A percentile compares a stretch with the other conserved stretches of the same genome.
These are phyloP conservation scores for Proteles cristata DNA, from an alignment of 2,113 vertebrate genomes.

Conservation along the genomic window DNA sequence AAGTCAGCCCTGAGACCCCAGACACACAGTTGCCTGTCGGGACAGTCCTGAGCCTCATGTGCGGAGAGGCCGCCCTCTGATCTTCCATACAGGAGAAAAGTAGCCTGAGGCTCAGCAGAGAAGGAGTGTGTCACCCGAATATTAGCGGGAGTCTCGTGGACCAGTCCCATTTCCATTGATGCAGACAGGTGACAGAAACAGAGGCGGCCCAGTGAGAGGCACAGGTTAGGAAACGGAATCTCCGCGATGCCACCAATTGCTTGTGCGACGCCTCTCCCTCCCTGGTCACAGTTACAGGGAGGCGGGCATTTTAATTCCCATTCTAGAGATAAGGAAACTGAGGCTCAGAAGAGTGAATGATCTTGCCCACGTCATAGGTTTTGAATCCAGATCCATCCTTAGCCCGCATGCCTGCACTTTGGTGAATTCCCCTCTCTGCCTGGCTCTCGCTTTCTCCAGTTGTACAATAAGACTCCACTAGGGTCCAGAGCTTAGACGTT, in stretches of 20 bases:
- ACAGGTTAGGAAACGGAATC: not conserved
- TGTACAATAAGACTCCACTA: not conserved
- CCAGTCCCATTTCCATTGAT: not conserved
- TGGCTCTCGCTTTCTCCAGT: not conserved
- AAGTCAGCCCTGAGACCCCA: not conserved
- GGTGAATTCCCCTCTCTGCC: not conserved
- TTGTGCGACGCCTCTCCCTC: not conserved
- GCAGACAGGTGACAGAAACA: not conserved
- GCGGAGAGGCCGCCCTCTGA: not conserved
- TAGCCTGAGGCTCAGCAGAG: not conserved
- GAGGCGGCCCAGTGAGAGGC: not conserved
- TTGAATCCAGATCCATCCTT: not conserved
- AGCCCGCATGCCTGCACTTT: not conserved
- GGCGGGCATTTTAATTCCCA: not conserved
- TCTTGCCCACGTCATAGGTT: not conserved
- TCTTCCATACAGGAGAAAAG: not conserved
- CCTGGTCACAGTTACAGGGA: not conserved
- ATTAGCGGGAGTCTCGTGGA: not conserved
- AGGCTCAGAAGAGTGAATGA: not conserved
- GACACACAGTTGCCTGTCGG: not conserved
- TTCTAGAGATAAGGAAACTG: not conserved
- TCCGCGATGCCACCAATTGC: accelerated
- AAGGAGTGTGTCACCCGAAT: not conserved
- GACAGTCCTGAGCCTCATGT: not conserved
- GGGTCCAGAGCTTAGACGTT: not conserved